Conservation (phyloP, 2,113 vertebrate species). For the Trochalopteron elliotii region DNA sequence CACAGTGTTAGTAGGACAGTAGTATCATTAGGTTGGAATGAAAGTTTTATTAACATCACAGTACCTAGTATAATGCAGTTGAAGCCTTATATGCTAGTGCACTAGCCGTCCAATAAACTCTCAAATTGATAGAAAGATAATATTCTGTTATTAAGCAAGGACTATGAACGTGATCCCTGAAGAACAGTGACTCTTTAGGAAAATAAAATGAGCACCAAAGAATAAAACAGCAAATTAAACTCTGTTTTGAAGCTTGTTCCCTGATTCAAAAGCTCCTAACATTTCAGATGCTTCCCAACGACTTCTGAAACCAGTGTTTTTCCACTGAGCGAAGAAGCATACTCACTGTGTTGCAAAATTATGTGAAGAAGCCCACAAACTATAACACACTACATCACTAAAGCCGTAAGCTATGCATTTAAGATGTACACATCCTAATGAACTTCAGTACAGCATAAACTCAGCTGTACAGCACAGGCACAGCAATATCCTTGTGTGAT, state of each 20-base stretch:
- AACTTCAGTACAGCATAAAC: not conserved
- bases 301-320: not conserved
- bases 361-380: not conserved
- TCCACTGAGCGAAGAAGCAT: not conserved
- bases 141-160: not conserved
- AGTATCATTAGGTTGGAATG: not conserved
- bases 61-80: not conserved
- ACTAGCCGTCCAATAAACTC: not conserved
- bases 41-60: not conserved
- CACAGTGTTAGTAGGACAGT: not conserved
- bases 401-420: not conserved
- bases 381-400: rapidly evolving
- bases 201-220: not conserved
- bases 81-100: not conserved
- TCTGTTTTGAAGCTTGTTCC: not conserved
- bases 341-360: not conserved
- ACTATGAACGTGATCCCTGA: not conserved
- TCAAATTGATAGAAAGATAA: not conserved
- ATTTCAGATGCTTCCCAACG: not conserved
- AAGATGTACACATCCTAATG: not conserved
- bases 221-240: not conserved
- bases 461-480: not conserved
- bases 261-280: not conserved
- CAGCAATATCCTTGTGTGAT: not conserved
- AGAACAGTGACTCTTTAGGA: not conserved